phyloP scores from a whole-genome alignment of 2,113 vertebrate species.

The Ondatra zibethicus region DNA sequence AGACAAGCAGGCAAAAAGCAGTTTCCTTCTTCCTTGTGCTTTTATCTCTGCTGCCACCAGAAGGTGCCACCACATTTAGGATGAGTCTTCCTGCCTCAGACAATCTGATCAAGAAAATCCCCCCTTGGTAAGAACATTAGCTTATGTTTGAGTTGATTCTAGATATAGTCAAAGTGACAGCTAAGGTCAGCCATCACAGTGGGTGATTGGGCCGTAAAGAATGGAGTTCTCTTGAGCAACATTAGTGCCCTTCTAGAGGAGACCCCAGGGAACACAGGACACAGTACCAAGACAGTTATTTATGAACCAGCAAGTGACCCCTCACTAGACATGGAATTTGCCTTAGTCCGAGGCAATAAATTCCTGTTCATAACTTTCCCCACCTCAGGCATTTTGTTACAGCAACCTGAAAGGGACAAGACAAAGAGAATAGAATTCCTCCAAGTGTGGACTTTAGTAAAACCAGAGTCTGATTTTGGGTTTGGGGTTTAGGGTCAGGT shows the following conservation, averaged over 20 bases:
- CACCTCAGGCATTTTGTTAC: background rate
- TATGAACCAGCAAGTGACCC: background rate
- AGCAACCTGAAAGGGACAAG: background rate
- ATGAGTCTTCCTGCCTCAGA: background rate
- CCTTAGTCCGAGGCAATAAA: background rate
- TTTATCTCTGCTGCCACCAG: background rate
- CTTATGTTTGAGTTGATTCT: background rate
- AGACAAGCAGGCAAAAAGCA: background rate
- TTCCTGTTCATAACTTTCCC: background rate
- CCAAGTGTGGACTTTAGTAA: background rate
- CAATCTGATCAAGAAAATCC: background rate
- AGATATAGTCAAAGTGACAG: background rate
- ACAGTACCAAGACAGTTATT: background rate
- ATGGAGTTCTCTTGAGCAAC: background rate
- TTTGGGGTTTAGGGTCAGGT: background rate
- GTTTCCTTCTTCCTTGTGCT: background rate
- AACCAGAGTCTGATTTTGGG: background rate
- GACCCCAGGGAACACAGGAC: background rate
- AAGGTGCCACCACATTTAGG: background rate
- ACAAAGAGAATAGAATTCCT: background rate
- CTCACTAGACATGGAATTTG: background rate
- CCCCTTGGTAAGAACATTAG: background rate
- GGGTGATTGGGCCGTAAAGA: background rate
- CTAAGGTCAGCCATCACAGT: background rate
- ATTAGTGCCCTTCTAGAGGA: background rate